phyloP scores from a whole-genome alignment of 2,888 invertebrate species.

The Tetheella fluctuosa region DNA sequence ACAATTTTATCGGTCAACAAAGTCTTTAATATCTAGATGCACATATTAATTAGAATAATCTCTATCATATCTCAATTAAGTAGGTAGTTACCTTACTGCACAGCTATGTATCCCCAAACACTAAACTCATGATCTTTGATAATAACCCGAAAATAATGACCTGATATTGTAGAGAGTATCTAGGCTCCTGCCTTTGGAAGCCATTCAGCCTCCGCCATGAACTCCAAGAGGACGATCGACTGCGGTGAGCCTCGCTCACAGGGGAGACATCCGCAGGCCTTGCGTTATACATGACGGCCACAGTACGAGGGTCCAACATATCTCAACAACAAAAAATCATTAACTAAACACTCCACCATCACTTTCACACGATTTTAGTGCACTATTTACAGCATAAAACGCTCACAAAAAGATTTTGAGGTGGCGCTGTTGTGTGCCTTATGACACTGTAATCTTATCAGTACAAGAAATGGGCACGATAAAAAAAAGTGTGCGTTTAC shows the following conservation, averaged over 20 bases:
- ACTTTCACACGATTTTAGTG: slow-evolving; percentile 40
- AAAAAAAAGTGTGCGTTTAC: slow-evolving; percentile 69
- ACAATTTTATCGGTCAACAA: slow-evolving; percentile 8
- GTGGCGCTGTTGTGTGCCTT: slow-evolving; percentile 63
- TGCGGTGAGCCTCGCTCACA: slow-evolving; percentile 53
- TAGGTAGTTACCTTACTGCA: not conserved
- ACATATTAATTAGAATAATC: not conserved
- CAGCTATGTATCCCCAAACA: not conserved
- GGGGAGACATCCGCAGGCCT: slow-evolving; percentile 56
- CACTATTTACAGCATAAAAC: slow-evolving; percentile 34
- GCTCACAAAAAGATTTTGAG: slow-evolving; percentile 42
- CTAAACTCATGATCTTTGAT: not conserved
- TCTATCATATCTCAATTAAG: not conserved
- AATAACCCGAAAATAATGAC: slow-evolving; percentile 38
- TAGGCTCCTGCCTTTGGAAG: slow-evolving; percentile 61
- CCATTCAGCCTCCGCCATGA: slow-evolving; percentile 60
- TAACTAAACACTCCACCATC: slow-evolving; percentile 62
- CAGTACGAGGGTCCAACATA: slow-evolving; percentile 67
- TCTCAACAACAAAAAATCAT: slow-evolving; percentile 38
- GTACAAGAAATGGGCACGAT: slow-evolving; percentile 67
- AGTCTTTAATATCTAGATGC: not conserved
- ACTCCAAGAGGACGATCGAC: slow-evolving; percentile 69
- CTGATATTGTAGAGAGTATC: slow-evolving; percentile 73
- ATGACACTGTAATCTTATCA: slow-evolving; percentile 79
- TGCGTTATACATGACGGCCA: slow-evolving; percentile 63